Evolutionary conservation across 2,113 vertebrate species (phyloP), one percentile per base, ranked within the genome.

Genomic region (Hepsetus odoe): DNA sequence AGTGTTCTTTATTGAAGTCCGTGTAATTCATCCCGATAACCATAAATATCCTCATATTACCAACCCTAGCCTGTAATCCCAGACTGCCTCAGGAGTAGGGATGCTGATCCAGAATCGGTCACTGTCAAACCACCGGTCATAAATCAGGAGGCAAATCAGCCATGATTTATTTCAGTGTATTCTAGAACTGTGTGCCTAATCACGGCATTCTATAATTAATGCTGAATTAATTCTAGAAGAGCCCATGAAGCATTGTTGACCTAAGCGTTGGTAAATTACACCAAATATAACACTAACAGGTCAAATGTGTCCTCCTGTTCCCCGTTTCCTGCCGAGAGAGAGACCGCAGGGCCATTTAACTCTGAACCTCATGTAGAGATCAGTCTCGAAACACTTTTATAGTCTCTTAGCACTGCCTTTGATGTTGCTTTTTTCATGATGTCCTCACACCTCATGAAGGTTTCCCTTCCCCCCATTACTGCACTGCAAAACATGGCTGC

Each of bases 401-500:
- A 32, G 1, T 10, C 13, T 13, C 61, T 62, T 22, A 65, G 32
- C 3, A 20, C 61, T 76, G n/a, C 18, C 33, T 67, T 14, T 14
- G 32, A 64, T 35, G 44, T 26, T 30, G 0, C 61, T 46, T 33
- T 71, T 64, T 44, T 69, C 12, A 26, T 26, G 56, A 73, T 12
- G 56, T 74, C 42, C 42, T 62, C 51, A 46, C 44, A 46, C 28
- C 51, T 62, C 18, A 35, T 64, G 44, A 69, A 32, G n/a, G 67
- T 16, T 10, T n/a, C 2, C 13, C 13, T 65, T 55, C 38, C 24
- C 38, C 24, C 10, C 32, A 42, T 14, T 2, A 24, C 70, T 32
- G 13, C 24, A 72, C 59, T 67, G 77, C 51, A 71, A 76, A 79
- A 76, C 73, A 83, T 67, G 73, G 59, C 68, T 10, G 73, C 67